These are phyloP conservation scores for Hipposideros larvatus DNA, from an alignment of 2,797 vertebrate genomes.

Conservation along the genomic window DNA sequence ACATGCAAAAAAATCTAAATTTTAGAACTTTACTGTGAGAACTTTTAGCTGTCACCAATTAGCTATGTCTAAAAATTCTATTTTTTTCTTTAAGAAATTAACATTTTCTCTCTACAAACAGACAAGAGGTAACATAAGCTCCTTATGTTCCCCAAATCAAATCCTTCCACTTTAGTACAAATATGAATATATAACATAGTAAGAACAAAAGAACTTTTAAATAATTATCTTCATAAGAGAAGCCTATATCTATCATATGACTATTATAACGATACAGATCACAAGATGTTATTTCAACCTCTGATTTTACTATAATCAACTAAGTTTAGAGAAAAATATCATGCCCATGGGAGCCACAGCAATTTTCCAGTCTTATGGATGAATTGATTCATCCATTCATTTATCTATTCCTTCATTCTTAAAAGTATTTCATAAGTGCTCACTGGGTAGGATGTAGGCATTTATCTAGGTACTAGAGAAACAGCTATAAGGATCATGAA, in stretches of 20 bases:
- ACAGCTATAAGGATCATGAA: neutral
- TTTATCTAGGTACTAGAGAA: neutral
- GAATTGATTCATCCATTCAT: neutral
- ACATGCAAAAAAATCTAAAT: neutral
- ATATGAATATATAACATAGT: neutral
- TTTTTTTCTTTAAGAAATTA: constrained; percentile 19
- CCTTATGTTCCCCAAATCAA: neutral
- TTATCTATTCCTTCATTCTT: neutral
- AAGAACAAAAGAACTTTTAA: constrained; percentile 41
- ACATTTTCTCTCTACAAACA: constrained; percentile 3
- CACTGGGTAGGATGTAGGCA: neutral
- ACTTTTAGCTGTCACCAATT: neutral
- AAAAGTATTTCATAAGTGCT: neutral
- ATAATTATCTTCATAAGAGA: constrained; percentile 1
- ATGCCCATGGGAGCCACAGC: neutral
- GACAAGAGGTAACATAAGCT: neutral
- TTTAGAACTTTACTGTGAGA: neutral
- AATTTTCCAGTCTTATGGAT: neutral
- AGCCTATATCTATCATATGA: neutral
- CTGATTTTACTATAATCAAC: neutral
- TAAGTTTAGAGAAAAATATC: constrained; percentile 25
- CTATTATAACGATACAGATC: neutral
- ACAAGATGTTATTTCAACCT: neutral
- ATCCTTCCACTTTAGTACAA: neutral
- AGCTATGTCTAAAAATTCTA: neutral